Evolutionary conservation across 2,797 vertebrate genomes (phyloP).

Genomic region (Ara ararauna): DNA sequence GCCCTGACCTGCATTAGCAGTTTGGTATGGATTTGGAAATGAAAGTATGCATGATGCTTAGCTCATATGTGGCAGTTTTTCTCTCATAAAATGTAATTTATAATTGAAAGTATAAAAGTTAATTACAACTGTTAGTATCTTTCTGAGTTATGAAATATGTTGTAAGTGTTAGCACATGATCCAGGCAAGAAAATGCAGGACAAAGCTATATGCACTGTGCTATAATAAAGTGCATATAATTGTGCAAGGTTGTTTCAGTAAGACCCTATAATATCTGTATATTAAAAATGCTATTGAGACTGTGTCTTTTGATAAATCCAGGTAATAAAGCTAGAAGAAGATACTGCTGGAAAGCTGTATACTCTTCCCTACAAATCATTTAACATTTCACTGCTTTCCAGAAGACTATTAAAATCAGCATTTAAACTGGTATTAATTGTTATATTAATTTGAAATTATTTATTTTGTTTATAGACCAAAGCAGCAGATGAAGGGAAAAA

Average conservation of each 20-base stretch:
- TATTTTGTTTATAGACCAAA: slow-evolving; percentile 58
- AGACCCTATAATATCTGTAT: background rate
- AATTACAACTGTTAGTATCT: background rate
- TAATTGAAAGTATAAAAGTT: background rate
- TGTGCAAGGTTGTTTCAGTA: background rate
- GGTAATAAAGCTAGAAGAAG: background rate
- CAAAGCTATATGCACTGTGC: background rate
- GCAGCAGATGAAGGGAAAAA: slow-evolving; percentile 57
- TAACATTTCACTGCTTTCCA: background rate
- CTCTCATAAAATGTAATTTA: background rate
- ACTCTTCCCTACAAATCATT: background rate
- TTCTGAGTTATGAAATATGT: background rate
- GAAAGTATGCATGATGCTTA: fast-evolving
- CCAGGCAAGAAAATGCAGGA: background rate
- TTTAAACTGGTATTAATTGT: background rate
- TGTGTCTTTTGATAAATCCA: background rate
- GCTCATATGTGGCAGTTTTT: background rate
- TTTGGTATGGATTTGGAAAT: background rate
- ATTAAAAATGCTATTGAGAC: background rate
- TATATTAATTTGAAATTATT: background rate
- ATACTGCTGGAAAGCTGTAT: background rate
- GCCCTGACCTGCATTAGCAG: background rate
- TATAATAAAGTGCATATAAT: too few relatives aligned
- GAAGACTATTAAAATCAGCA: background rate
- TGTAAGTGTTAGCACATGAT: background rate